Base-by-base conservation (phyloP, 2,888 invertebrate species). In the Autographa pulchrina region DNA sequence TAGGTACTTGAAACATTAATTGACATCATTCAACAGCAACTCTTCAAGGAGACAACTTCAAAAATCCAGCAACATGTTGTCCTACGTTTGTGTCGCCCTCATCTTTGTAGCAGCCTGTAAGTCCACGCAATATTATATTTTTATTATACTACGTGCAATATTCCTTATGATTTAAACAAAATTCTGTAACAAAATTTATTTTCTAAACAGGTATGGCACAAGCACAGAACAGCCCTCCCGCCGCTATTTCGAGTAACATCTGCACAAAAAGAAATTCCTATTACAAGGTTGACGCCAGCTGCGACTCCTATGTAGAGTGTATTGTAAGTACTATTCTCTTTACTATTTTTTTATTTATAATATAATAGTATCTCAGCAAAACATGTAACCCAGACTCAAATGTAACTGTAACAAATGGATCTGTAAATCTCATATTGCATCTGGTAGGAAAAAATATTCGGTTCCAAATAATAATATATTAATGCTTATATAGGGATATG, bases 221-320 rank as follows among this genome's bases (percentile, higher is more conserved):
- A 58, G 31, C 20, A 13, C 14, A 62, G 14, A 62, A 9, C 2
- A 0, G 16, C 6, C 3, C 11, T 2, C 58, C 62, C 9, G 8
- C 3, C n/a, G n/a, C 48, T 48, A 8, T n/a, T 18, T 70, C 62
- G 65, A 83, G 64, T 38, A 38, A 63, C 9, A 97, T 81, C 35
- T 92, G 92, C 76, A 74, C 70, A 25, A 65, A 78, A 18, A 75
- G 86, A 97, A 97, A 97, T 87, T 97, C 96, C 1, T 96, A 97
- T 62, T 97, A 96, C 83, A 95, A 97, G 0, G 93, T 97, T 1
- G 91, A 96, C 0, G 95, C 94, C 8, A 97, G 97, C 83, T 98
- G 98, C 86, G 98, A 98, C 87, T 96, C 96, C 18, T 97, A 97
- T 86, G 91, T 97, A 60, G 97, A 97, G 85, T 97, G 97, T 87